Evolutionary conservation across 2,113 vertebrate species (phyloP).

Genomic region (Cichladusa arquata): DNA sequence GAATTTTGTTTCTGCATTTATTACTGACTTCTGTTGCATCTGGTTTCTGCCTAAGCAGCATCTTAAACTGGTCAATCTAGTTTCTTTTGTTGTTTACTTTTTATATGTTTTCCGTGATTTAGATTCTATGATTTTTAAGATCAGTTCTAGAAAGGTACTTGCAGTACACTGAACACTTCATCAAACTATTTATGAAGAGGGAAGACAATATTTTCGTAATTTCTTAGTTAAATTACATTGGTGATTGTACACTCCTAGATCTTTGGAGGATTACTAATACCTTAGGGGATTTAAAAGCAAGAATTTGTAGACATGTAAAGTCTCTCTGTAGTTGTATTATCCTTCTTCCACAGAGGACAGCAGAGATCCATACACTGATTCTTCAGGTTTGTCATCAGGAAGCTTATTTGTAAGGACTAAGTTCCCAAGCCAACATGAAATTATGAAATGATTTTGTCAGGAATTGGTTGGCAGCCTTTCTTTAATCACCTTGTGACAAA

Average conservation of each 20-base stretch:
- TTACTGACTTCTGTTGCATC: background rate
- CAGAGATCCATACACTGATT: background rate
- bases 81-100: background rate
- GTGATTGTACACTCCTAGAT: background rate
- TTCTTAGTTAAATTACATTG: background rate
- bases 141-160: background rate
- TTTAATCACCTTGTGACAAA: background rate
- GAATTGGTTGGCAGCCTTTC: background rate
- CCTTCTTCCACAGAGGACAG: background rate
- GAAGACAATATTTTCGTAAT: background rate
- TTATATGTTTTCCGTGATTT: background rate
- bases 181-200: background rate
- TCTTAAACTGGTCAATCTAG: background rate
- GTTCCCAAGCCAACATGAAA: background rate
- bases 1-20: background rate
- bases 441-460: background rate
- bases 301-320: fast-evolving
- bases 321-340: background rate
- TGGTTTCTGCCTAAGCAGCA: background rate
- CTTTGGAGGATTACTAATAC: background rate
- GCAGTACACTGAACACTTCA: background rate
- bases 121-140: background rate
- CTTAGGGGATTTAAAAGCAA: background rate
- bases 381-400: background rate
- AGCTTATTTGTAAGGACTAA: background rate